Percentiles rank a stretch among this genome's conserved stretches.
Conservation (phyloP, 1,140 invertebrate species). For the Diorhabda sublineata region DNA sequence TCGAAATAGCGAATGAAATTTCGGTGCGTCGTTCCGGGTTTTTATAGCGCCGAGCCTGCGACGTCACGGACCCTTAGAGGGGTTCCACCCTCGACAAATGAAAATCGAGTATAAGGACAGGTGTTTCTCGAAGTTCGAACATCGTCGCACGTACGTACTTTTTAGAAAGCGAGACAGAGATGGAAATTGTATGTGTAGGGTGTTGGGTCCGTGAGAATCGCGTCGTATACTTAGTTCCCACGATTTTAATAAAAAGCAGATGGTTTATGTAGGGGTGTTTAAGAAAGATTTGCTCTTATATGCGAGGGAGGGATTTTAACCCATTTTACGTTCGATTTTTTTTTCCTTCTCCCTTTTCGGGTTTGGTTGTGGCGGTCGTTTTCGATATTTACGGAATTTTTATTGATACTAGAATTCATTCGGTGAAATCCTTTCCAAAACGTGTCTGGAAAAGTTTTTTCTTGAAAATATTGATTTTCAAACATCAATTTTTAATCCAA, state of each 20-base stretch:
- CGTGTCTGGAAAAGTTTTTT: no score
- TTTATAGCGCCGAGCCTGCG: conserved; percentile 37
- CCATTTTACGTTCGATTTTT: conserved; percentile 27
- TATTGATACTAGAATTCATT: no score
- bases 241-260: conserved; percentile 43
- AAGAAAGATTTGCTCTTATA: conserved; percentile 28
- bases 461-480: no score
- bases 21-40: conserved; percentile 7
- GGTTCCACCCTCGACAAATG: conserved; percentile 40
- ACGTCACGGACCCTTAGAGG: conserved; percentile 42
- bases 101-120: conserved; percentile 41
- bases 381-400: no score
- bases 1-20: conserved; percentile 31
- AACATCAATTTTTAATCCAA: no score
- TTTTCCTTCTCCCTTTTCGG: neutral
- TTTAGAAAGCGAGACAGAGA: conserved; percentile 30
- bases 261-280: conserved; percentile 45
- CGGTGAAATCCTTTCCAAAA: no score
- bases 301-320: conserved; percentile 16
- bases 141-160: conserved; percentile 25
- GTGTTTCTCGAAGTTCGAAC: conserved; percentile 40
- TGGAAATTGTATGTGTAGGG: conserved; percentile 33
- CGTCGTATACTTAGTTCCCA: conserved; percentile 43
- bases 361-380: neutral
- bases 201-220: conserved; percentile 46